Base-by-base conservation (phyloP, 2,113 vertebrate genomes). In the Macheiramphus alcinus region DNA sequence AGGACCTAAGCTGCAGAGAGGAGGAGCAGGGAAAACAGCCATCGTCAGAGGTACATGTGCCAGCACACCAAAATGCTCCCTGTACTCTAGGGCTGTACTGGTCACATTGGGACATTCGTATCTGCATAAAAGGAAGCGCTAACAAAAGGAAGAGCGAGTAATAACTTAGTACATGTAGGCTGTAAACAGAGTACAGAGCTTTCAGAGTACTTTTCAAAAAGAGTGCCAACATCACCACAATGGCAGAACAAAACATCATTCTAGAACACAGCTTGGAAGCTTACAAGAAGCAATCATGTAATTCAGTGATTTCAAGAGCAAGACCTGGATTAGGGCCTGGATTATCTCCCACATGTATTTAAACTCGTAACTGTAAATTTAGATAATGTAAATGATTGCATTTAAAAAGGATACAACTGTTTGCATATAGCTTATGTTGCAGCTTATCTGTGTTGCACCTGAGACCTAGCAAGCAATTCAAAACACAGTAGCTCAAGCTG, bases 21-120 rank as follows among this genome's bases (percentile, higher is more conserved):
- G 11, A 14, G 9, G 8, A 21, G 7, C 20, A 19, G n/a, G 38
- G 21, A 27, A 52, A 34, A 17, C 4, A 1, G 5, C 27, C 16
- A 38, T 21, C 0, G 0, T 11, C 22, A 48, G 36, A 40, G 11
- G 31, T 14, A 29, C 9, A 2, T 0, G 3, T n/a, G 36, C 58
- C 59, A 73, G 23, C 32, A 16, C 11, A 10, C 6, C 1, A 6
- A 80, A 52, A 31, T 1, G 3, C 4, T 31, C n/a, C n/a, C n/a
- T 22, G 7, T 18, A 16, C 19, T 61, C 32, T 9, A 31, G 13
- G 32, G 22, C 61, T 22, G 9, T 32, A n/a, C 53, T 38, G 34
- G 38, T 68, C 48, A 53, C 21, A 26, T 11, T 10, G 9, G 32
- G 22, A 85, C 16, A 5, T 26, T 26, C 0, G 1, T 16, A 40